Base-by-base conservation (phyloP, 2,888 invertebrate species). In the Tipula vernalis region DNA sequence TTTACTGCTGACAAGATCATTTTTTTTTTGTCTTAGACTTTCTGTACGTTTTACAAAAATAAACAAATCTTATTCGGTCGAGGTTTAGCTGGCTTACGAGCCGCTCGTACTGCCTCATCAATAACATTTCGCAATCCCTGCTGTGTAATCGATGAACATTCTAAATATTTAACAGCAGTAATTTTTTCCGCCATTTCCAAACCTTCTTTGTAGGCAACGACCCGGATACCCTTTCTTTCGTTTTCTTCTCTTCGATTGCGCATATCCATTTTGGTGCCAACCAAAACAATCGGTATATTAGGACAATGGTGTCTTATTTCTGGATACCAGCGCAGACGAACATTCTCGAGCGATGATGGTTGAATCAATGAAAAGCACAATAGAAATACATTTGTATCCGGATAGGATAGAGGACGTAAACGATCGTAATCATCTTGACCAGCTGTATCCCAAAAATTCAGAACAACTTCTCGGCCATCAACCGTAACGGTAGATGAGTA, bases 401-500 rank as follows among this genome's bases (percentile, higher is more conserved):
- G 99, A 93, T 99, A 99, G 42, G 98, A 98, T 86, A 99, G 93
- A 10, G 99, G 99, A 90, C 99, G 94, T 88, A 99, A 94, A 90
- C 99, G 94, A 92, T 99, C 99, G 92, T 99, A 99, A 92, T 99
- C 99, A 92, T 99, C 98, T 91, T 99, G 98, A 2, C 98, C 98
- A 71, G 98, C 99, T 88, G 99, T 91, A 90, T 91, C 91, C 91
- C 91, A 91, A 15, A 91, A 88, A 13, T 99, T 98, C 89, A 99
- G 92, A 93, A 98, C 99, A 89, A 99, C 98, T 0, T 98, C 98
- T 91, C 98, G 98, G 0, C 99, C 98, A 92, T 99, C 99, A 87
- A 99, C 99, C 98, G 99, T 99, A 87, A 99, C 98, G 94, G 99
- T 99, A 87, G 99, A 99, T 3, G 99, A 98, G 92, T 99, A 99